phyloP scores from a whole-genome alignment of 2,888 invertebrate species.

The Hypena proboscidalis region DNA sequence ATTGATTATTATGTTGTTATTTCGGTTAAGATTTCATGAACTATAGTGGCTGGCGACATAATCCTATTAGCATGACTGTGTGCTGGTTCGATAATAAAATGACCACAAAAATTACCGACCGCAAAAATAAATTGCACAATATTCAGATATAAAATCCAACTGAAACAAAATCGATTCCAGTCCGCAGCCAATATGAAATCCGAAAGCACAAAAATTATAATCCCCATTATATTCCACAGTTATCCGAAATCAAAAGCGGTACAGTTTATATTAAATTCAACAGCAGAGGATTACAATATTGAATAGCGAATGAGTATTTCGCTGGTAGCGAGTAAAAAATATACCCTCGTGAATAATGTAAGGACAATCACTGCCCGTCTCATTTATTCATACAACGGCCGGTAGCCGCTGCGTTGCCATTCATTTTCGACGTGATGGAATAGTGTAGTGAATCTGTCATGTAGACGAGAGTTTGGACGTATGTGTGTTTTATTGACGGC shows the following conservation, averaged over 20 bases:
- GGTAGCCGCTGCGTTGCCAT: slow-evolving; percentile 43
- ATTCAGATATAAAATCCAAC: no score
- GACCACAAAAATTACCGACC: no score
- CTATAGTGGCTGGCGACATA: no score
- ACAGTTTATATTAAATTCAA: slow-evolving; percentile 62
- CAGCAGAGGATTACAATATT: slow-evolving; percentile 65
- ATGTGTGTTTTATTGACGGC: slow-evolving; percentile 23
- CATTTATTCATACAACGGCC: slow-evolving; percentile 74
- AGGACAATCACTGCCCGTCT: slow-evolving; percentile 76
- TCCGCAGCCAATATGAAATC: slow-evolving; percentile 22
- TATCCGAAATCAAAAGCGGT: slow-evolving; percentile 47
- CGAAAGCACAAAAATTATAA: slow-evolving; percentile 20
- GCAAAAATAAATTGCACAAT: no score
- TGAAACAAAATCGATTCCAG: no score
- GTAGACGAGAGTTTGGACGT: slow-evolving; percentile 14
- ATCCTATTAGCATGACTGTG: no score
- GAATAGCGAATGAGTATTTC: slow-evolving; percentile 60
- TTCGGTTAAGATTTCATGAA: no score
- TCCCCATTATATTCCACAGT: slow-evolving; percentile 20
- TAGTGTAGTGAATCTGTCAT: slow-evolving; percentile 37
- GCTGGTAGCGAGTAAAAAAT: slow-evolving; percentile 42
- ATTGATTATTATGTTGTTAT: no score
- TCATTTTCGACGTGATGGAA: slow-evolving; percentile 40
- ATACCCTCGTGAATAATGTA: slow-evolving; percentile 72
- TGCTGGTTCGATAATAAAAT: no score